Evolutionary conservation across 2,113 vertebrate species (phyloP).

Genomic region (Neogale vison): DNA sequence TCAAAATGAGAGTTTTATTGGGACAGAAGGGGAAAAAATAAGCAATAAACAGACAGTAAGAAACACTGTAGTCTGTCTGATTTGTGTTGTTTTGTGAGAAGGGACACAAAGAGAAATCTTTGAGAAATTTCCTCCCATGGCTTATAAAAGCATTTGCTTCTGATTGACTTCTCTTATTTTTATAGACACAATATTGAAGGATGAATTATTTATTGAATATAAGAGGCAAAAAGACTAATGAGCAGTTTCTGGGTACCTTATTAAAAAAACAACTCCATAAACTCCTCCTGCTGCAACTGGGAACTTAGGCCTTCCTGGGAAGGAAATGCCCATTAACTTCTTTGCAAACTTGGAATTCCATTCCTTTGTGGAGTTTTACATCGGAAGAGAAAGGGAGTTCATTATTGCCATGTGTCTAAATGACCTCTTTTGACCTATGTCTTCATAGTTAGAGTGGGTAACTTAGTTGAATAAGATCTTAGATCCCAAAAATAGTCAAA

Average conservation of each 20-base stretch:
- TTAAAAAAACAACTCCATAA: background rate
- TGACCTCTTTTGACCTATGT: background rate
- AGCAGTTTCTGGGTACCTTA: conserved; percentile 30
- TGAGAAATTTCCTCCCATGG: conserved; percentile 52
- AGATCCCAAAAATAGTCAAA: background rate
- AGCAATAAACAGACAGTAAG: conserved; percentile 75
- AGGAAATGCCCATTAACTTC: background rate
- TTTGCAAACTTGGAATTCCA: background rate
- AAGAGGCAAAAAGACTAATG: conserved; percentile 46
- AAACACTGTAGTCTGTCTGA: conserved; percentile 56
- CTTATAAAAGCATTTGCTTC: conserved; percentile 5
- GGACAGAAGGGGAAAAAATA: conserved; percentile 60
- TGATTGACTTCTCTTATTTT: conserved; percentile 69
- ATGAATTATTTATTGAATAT: conserved; percentile 79
- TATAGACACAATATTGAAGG: conserved; percentile 66
- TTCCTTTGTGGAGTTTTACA: background rate
- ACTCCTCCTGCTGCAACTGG: background rate
- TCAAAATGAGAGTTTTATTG: conserved; percentile 79
- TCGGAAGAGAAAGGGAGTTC: background rate
- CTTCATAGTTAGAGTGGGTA: background rate
- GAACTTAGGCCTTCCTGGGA: background rate
- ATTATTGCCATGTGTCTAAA: background rate
- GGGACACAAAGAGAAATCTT: conserved; percentile 43
- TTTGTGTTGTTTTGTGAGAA: conserved; percentile 42
- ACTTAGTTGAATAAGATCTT: background rate